Evolutionary conservation across 2,113 vertebrate species (phyloP).

Genomic region (Psittacula cyanocephala): DNA sequence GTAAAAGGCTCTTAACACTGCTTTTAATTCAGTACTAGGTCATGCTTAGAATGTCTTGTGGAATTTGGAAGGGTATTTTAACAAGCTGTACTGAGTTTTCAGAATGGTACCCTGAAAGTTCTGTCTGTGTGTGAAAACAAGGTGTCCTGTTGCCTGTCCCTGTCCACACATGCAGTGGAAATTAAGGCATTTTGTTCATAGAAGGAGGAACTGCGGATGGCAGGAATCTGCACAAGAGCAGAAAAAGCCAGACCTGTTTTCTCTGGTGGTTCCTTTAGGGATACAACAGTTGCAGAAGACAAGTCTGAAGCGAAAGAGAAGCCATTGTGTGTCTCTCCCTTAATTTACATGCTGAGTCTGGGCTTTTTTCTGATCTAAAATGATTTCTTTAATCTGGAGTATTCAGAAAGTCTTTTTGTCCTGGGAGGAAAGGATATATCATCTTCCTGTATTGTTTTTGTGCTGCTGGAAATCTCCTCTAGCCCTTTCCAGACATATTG

Average conservation of each 20-base stretch:
- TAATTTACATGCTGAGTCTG: background rate
- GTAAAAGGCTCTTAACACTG: background rate
- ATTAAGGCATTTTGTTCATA: background rate
- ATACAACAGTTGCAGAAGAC: background rate
- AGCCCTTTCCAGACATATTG: background rate
- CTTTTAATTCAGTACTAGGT: background rate
- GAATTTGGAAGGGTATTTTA: background rate
- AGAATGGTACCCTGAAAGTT: background rate
- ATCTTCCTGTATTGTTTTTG: background rate
- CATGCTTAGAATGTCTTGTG: background rate
- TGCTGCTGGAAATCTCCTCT: background rate
- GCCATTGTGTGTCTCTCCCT: rapidly evolving
- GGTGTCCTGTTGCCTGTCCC: background rate
- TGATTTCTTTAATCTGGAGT: background rate
- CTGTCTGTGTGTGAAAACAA: background rate
- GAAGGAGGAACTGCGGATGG: background rate
- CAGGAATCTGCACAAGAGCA: background rate
- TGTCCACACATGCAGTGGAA: background rate
- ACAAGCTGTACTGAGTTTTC: background rate
- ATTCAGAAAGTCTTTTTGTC: background rate
- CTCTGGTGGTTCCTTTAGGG: background rate
- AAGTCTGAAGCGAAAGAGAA: background rate
- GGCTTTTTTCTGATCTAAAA: background rate
- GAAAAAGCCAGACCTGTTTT: background rate
- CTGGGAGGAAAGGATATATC: background rate